Conservation (phyloP, 1,140 invertebrate genomes). For the Bombus turneri region DNA sequence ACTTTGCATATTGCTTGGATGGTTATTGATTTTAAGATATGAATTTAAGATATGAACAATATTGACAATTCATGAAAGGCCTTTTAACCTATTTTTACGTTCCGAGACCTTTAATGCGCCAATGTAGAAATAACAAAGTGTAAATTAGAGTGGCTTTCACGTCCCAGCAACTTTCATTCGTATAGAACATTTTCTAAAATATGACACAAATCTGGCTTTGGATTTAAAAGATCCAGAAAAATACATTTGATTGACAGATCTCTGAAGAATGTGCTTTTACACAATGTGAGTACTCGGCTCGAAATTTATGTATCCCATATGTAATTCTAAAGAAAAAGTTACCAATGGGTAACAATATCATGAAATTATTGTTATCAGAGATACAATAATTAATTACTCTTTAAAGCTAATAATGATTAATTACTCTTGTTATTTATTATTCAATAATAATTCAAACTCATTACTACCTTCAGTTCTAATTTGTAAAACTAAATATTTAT, state of each 20-base stretch:
- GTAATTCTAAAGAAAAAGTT: too few species aligned
- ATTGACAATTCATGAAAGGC: neutral
- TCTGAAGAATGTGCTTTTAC: neutral
- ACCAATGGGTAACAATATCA: too few species aligned
- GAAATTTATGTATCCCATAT: neutral
- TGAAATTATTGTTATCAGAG: neutral
- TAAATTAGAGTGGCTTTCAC: neutral
- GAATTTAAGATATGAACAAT: neutral
- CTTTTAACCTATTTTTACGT: neutral
- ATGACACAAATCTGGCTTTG: slow-evolving; percentile 4
- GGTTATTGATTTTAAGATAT: neutral
- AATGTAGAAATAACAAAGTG: neutral
- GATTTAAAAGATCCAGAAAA: neutral
- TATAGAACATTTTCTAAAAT: neutral
- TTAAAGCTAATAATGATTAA: too few species aligned
- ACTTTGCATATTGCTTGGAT: neutral
- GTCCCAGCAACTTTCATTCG: neutral
- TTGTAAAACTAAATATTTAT: too few species aligned
- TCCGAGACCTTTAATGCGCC: neutral
- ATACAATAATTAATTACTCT: neutral
- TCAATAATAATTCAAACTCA: too few species aligned
- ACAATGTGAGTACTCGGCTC: neutral
- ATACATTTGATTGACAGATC: slow-evolving; percentile 1
- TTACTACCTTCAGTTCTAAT: too few species aligned
- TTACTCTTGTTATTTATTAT: too few species aligned